Evolutionary conservation across 2,797 vertebrate genomes (phyloP).

Genomic region (Falco rusticolus): DNA sequence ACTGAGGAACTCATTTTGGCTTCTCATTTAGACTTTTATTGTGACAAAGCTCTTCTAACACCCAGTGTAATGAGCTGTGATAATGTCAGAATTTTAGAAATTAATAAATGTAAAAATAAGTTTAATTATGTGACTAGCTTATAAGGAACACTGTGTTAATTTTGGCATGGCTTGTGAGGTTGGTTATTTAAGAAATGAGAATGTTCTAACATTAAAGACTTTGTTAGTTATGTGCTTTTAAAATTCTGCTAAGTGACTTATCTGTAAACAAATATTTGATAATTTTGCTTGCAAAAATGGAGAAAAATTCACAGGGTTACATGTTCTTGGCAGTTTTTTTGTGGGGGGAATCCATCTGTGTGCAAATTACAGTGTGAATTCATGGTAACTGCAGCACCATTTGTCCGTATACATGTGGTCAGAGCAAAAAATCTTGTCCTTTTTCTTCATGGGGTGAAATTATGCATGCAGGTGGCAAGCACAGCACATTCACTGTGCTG

Average conservation of each 20-base stretch:
- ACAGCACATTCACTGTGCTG: not conserved
- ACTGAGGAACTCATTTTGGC: slow-evolving; percentile 8
- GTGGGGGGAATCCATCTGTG: rapidly evolving
- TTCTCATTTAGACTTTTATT: slow-evolving; percentile 27
- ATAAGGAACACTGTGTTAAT: not conserved
- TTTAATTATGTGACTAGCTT: not conserved
- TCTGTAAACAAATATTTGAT: not conserved
- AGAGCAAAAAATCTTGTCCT: not conserved
- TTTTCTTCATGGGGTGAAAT: not conserved
- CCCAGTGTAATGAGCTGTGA: not conserved
- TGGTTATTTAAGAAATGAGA: not conserved
- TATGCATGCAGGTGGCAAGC: not conserved
- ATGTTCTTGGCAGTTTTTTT: not conserved
- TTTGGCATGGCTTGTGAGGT: not conserved
- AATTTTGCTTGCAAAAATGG: not conserved
- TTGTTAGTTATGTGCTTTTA: not conserved
- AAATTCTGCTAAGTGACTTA: not conserved
- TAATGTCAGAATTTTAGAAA: not conserved
- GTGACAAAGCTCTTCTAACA: not conserved
- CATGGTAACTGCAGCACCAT: not conserved
- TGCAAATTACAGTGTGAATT: not conserved
- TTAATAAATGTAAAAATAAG: not conserved
- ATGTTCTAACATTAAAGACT: not conserved
- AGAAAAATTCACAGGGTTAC: not conserved
- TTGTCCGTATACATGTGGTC: not conserved